These are phyloP conservation scores for Callocephalon fimbriatum DNA, from an alignment of 2,113 vertebrate genomes.

Conservation along the genomic window DNA sequence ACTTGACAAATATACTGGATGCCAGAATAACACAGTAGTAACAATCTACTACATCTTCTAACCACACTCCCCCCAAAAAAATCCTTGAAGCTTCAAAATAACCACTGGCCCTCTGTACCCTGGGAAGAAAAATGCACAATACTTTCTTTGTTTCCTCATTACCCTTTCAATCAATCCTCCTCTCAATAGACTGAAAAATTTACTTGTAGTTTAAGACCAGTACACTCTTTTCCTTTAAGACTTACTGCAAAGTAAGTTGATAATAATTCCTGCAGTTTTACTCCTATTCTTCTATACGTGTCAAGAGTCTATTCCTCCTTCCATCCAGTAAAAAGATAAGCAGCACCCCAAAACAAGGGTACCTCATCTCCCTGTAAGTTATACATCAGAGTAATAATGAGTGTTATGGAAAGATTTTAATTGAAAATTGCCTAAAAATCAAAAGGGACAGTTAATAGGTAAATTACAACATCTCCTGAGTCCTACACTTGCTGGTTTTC, in stretches of 20 bases:
- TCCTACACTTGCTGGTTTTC: not conserved
- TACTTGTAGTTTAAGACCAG: not conserved
- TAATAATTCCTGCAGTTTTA: not conserved
- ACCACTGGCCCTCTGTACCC: not conserved
- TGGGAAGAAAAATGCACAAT: not conserved
- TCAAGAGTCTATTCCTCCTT: not conserved
- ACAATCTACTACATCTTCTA: not conserved
- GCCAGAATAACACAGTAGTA: not conserved
- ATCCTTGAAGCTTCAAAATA: not conserved
- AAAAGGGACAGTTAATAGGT: not conserved
- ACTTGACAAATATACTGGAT: constrained; percentile 47
- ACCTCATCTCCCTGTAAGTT: not conserved
- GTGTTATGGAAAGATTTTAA: not conserved
- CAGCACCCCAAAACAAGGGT: not conserved
- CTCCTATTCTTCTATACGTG: not conserved
- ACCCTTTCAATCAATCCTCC: not conserved
- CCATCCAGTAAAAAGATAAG: not conserved
- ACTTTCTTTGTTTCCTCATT: not conserved
- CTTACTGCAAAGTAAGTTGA: not conserved
- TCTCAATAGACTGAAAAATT: not conserved
- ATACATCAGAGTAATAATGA: not conserved
- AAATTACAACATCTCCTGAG: not conserved
- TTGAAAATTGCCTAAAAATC: not conserved
- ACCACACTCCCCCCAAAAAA: not conserved
- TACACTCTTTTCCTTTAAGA: not conserved